Base-by-base conservation (phyloP, 1,140 invertebrate genomes). In the Drosophila triauraria region DNA sequence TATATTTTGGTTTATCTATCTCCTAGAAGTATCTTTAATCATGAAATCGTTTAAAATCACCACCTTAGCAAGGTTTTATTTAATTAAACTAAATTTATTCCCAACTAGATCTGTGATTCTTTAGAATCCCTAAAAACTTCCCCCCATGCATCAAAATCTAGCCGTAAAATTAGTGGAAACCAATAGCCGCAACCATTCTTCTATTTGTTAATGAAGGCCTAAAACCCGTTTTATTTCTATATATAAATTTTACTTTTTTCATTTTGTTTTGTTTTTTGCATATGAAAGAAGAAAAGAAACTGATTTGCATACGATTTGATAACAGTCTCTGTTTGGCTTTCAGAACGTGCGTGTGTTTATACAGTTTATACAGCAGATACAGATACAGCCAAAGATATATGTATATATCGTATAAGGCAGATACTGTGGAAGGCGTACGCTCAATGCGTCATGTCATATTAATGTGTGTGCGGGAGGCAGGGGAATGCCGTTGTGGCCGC, bases 251-350 rank as follows among this genome's bases (percentile, higher is more conserved):
- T 64, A 58, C 38, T 71, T 67, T 40, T 56, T 40, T 40, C 23
- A 4, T 40, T 9, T 50, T 17, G n/a, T 13, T 15, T 4, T 48
- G 65, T 72, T 83, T 80, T 82, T 68, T 54, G 79, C 76, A 72
- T 70, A 68, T 78, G 69, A 84, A 80, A 72, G 64, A 80, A 88
- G 64, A 62, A 51, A 71, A 63, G 42, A 60, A 58, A 38, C 74
- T 80, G 56, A 87, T 87, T 87, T 84, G 80, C 84, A 88, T 87
- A 88, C 47, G 64, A 75, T 88, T 88, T 84, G 80, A 88, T 87
- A 88, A 88, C 72, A 88, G 38, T 71, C 60, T 46, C 59, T 58
- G 59, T 46, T 57, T 57, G 48, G 40, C 46, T 40, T 62, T 65
- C 61, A 40, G 46, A 70, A 62, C 65, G 64, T 48, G 72, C 54